Conservation (phyloP, 2,888 invertebrate species). For the Cheilosia variabilis region DNA sequence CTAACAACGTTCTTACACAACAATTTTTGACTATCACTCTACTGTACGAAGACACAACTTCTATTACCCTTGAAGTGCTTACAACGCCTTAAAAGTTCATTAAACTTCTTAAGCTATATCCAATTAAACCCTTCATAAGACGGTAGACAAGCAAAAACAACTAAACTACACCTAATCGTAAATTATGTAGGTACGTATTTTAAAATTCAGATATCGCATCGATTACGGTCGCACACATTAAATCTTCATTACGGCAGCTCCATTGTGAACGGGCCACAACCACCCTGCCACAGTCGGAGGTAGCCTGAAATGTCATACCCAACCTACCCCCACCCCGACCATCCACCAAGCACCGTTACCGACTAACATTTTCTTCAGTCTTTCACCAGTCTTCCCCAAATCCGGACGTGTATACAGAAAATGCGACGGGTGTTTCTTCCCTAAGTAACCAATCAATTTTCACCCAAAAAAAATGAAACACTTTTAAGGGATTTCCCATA, state of each 20-base stretch:
- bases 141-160: not conserved
- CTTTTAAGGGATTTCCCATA: constrained; percentile 10
- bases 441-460: constrained; percentile 19
- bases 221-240: constrained; percentile 33
- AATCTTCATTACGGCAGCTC: constrained; percentile 40
- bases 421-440: constrained; percentile 7
- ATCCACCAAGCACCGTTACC: not conserved
- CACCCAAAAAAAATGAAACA: constrained; percentile 18
- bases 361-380: constrained; percentile 44
- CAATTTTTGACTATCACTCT: too few relatives aligned
- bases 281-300: not conserved
- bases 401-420: constrained; percentile 49
- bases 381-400: constrained; percentile 29
- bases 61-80: too few relatives aligned
- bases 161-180: not conserved
- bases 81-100: constrained; percentile 30
- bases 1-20: too few relatives aligned
- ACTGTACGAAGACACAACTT: too few relatives aligned
- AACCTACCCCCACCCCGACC: too few relatives aligned
- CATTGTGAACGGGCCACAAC: constrained; percentile 59
- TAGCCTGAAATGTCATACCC: not conserved
- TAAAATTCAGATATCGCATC: constrained; percentile 41
- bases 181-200: constrained; percentile 19
- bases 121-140: constrained; percentile 13
- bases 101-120: constrained; percentile 14